phyloP scores from a whole-genome alignment of 2,888 invertebrate species.

The Penaeus monodon region DNA sequence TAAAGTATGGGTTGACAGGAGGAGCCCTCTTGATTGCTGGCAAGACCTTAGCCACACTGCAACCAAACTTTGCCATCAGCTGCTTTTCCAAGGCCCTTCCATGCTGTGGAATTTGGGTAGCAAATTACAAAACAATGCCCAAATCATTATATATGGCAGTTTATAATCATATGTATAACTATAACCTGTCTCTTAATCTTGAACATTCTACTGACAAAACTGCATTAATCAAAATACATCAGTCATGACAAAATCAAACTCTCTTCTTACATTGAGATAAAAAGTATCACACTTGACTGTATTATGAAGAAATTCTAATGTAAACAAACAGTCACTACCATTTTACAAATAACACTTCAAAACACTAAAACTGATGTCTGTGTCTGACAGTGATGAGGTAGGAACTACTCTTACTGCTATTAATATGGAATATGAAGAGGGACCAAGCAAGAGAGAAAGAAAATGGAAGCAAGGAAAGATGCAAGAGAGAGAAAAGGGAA shows the following conservation, averaged over 20 bases:
- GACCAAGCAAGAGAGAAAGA: neutral
- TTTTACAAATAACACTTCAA: too few relatives aligned
- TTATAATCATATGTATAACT: too few relatives aligned
- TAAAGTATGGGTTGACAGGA: conserved; percentile 60
- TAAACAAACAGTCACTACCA: too few relatives aligned
- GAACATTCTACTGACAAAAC: too few relatives aligned
- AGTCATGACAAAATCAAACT: too few relatives aligned
- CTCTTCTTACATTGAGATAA: too few relatives aligned
- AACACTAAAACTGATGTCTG: neutral
- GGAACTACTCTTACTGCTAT: neutral
- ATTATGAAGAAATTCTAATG: too few relatives aligned
- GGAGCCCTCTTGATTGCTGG: conserved; percentile 56
- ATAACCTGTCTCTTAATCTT: too few relatives aligned
- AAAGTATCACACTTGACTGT: too few relatives aligned
- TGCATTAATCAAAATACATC: too few relatives aligned
- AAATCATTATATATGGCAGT: too few relatives aligned
- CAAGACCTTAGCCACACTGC: conserved; percentile 46
- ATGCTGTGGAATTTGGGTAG: conserved; percentile 20
- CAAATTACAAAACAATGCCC: neutral
- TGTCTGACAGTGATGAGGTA: neutral
- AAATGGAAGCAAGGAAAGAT: neutral
- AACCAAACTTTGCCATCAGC: conserved; percentile 39
- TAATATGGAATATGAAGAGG: neutral
- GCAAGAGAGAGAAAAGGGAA: neutral
- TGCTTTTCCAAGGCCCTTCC: conserved; percentile 37